These are phyloP conservation scores for Cerceris rybyensis DNA, from an alignment of 2,888 invertebrate genomes.

Conservation along the genomic window DNA sequence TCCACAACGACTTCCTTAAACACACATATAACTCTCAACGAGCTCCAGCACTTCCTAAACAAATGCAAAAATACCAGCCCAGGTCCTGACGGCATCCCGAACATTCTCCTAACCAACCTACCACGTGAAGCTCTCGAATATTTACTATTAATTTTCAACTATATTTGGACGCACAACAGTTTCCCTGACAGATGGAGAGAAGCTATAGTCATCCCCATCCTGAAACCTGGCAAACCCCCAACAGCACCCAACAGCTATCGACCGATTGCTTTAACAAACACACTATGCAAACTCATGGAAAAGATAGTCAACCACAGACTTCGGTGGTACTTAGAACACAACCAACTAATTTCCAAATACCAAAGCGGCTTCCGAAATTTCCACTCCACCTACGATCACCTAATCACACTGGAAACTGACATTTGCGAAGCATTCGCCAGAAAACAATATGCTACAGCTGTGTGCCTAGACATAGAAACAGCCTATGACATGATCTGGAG, in stretches of 20 bases:
- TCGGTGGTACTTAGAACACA: no score
- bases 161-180: background rate
- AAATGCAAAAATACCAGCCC: background rate
- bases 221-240: slow-evolving; percentile 8
- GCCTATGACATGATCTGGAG: slow-evolving; percentile 24
- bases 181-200: slow-evolving; percentile 1
- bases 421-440: slow-evolving; percentile 18
- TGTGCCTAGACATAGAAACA: no score
- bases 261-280: slow-evolving; percentile 13
- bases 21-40: background rate
- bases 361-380: no score
- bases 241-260: background rate
- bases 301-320: no score
- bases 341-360: no score
- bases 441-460: background rate
- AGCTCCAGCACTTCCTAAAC: background rate
- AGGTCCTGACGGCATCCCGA: background rate
- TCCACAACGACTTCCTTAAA: background rate
- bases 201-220: slow-evolving; percentile 9
- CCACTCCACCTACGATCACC: background rate
- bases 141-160: background rate
- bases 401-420: slow-evolving; percentile 3
- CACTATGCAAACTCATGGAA: no score
- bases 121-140: background rate
- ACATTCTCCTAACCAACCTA: background rate